Evolutionary conservation across 2,113 vertebrate species (phyloP).

Genomic region (Sarotherodon lohbergeri): DNA sequence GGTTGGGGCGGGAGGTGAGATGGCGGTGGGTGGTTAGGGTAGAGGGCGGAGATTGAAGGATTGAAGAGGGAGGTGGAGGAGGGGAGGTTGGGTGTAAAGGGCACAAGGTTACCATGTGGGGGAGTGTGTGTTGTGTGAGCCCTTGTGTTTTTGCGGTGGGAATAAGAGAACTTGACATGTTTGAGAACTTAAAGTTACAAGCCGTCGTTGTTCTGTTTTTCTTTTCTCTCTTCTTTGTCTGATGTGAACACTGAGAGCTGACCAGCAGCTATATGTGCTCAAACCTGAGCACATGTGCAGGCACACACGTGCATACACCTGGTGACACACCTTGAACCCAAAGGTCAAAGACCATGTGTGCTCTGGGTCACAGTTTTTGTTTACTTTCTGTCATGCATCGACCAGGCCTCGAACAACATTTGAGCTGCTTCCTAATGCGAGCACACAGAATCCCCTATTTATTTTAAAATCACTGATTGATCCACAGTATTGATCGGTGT

Average conservation of each 20-base stretch:
- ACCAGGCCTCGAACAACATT: constrained; percentile 26
- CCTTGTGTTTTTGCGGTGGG: not conserved
- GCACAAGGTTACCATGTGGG: constrained; percentile 41
- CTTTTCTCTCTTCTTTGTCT: not conserved
- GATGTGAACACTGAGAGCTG: not conserved
- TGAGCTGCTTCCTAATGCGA: not conserved
- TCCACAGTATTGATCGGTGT: not conserved
- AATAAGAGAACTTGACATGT: not conserved
- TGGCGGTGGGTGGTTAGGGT: not conserved
- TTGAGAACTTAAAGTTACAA: not conserved
- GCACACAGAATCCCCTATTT: not conserved
- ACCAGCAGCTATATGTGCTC: not conserved
- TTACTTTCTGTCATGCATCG: constrained; percentile 20
- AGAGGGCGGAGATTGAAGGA: constrained; percentile 1
- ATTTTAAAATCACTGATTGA: not conserved
- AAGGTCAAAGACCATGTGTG: constrained; percentile 52
- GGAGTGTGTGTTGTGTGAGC: not conserved
- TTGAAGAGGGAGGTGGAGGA: constrained; percentile 17
- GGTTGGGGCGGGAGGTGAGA: not conserved
- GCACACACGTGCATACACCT: constrained; percentile 1
- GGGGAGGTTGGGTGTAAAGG: constrained; percentile 36
- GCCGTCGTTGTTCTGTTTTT: not conserved
- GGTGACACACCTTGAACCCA: constrained; percentile 16
- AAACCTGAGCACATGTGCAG: not conserved
- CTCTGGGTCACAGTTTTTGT: constrained; percentile 12